Conservation (phyloP, 2,113 vertebrate genomes). For the Ictalurus furcatus region DNA sequence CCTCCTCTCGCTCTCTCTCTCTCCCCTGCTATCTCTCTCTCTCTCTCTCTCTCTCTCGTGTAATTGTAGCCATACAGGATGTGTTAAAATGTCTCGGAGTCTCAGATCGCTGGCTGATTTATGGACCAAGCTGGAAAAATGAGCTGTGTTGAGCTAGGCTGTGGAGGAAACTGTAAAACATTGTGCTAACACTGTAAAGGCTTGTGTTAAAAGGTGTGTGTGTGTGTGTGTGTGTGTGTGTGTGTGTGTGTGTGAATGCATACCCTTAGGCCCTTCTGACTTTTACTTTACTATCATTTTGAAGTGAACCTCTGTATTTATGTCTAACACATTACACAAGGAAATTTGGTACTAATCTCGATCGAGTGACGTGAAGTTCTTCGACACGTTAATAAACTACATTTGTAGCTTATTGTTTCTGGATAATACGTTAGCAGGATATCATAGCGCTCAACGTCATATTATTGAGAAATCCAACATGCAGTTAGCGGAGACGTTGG, state of each 20-base stretch:
- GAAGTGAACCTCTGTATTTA: neutral
- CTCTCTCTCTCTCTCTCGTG: neutral
- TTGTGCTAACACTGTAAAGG: conserved; percentile 15
- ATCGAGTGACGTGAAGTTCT: neutral
- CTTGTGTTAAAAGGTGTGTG: neutral
- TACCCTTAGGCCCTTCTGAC: neutral
- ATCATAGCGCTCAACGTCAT: neutral
- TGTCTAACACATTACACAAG: neutral
- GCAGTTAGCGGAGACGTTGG: neutral
- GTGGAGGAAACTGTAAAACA: conserved; percentile 33
- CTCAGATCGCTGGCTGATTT: conserved; percentile 39
- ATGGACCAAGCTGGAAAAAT: neutral
- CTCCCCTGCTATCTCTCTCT: neutral
- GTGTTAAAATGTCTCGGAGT: conserved; percentile 32
- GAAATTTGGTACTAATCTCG: no score
- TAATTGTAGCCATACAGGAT: conserved; percentile 31
- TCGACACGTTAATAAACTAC: neutral
- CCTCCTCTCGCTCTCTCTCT: no score
- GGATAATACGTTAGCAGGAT: neutral
- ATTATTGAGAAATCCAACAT: neutral
- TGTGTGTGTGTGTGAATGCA: neutral
- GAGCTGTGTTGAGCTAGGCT: neutral
- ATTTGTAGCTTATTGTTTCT: neutral
- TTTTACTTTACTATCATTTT: conserved; percentile 15
- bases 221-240: neutral